Evolutionary conservation across 23 tunicate species (phyloP), one percentile per base, ranked within the genome.

Genomic region (Halocynthia aurantium): DNA sequence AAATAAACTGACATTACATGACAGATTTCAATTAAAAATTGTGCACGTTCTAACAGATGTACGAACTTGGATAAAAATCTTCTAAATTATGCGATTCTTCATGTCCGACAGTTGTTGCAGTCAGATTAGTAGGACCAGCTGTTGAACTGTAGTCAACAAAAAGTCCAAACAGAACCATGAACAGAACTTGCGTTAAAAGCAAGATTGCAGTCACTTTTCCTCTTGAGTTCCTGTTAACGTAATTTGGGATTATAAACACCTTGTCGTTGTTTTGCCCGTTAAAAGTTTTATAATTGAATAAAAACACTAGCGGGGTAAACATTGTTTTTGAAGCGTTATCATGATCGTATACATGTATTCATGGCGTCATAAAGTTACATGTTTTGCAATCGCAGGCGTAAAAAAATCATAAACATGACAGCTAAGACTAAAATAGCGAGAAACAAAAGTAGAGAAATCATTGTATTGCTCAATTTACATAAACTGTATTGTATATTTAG

Each of bases 121-220:
- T 65, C 50, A 71, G 19, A 52, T 22, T 15, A 17, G 49, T 31
- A 15, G 87, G 72, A 8, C 81, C 85, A 8, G 84, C 85, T 7
- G 73, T 12, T 31, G 61, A 21, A 19, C 66, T 96, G 65, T 88
- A 94, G 67, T 94, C 99, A 44, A 86, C 85, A 70, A 94, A 94
- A 9, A 94, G 52, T 7, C 95, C 99, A 68, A 87, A 94, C 15
- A 94, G 67, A 2, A 89, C 82, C 22, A 88, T 69, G 62, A 89
- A 94, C 6, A 94, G 76, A 8, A 84, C 84, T 81, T 94, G 95
- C 7, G 94, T 81, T 22, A 81, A 62, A 52, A 86, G 61, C 22
- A 94, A 57, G 61, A 90, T 57, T 10, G 73, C 84, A n/a, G 97
- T 85, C 9, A 70, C 81, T 81, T 85, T 85, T 61, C 96, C 96